phyloP scores from a whole-genome alignment of 2,888 invertebrate genomes.

The Apodemia hepburni region DNA sequence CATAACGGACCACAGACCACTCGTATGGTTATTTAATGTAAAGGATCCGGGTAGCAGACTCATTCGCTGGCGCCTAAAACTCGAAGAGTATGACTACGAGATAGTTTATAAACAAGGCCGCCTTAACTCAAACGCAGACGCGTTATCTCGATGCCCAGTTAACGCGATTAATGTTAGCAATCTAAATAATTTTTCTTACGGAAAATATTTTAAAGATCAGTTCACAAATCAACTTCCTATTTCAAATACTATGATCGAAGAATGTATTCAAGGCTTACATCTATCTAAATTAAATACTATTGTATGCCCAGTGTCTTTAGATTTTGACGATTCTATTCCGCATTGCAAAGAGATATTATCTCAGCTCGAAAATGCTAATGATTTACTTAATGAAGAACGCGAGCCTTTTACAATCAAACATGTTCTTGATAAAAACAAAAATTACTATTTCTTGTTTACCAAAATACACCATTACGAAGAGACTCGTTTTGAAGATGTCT shows the following conservation, averaged over 20 bases:
- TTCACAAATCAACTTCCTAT: constrained; percentile 16
- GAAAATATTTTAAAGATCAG: constrained; percentile 18
- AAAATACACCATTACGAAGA: constrained; percentile 26
- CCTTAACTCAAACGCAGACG: constrained; percentile 22
- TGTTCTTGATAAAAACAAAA: constrained; percentile 16
- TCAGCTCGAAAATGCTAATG: not conserved
- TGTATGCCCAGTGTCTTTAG: constrained; percentile 10
- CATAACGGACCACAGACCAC: too few relatives aligned
- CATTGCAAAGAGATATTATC: constrained; percentile 16
- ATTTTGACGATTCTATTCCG: constrained; percentile 7
- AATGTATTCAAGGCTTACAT: constrained; percentile 16
- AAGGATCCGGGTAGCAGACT: constrained; percentile 19
- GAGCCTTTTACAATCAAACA: constrained; percentile 14
- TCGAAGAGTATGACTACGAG: constrained; percentile 14
- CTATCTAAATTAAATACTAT: constrained; percentile 15
- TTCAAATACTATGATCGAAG: constrained; percentile 19
- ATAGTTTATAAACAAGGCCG: constrained; percentile 20
- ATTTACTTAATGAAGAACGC: not conserved
- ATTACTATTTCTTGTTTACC: constrained; percentile 24
- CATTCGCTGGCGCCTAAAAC: constrained; percentile 17
- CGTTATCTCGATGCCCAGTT: constrained; percentile 17
- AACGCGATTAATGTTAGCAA: not conserved
- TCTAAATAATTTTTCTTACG: constrained; percentile 13
- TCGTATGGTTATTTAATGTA: constrained; percentile 20
- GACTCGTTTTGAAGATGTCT: constrained; percentile 13